Evolutionary conservation across 2,113 vertebrate genomes (phyloP), one percentile per base, ranked within the genome.

Genomic region (Spea bombifrons): DNA sequence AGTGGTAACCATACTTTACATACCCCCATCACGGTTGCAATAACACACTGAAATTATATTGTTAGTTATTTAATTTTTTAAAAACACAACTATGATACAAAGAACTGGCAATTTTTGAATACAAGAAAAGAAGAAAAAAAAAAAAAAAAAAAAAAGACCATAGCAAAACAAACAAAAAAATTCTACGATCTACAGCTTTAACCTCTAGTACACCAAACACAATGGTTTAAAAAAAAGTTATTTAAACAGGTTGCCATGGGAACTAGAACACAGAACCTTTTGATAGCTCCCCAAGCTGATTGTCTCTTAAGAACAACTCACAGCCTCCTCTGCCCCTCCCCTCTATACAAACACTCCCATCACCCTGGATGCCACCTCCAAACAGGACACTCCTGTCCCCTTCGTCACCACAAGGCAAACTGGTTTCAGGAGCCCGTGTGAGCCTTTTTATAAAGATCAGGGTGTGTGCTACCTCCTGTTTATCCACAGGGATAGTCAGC

Each of bases 261-360:
- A 80, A 80, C 78, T 80, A 64, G 43, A 57, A 73, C 68, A 70
- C 48, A 17, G 69, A 71, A 48, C 69, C 5, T 71, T 30, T 71
- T 53, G 63, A 57, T 44, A 73, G 71, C 78, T 80, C 73, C 78
- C 70, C 63, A 74, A 80, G 77, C 70, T 3, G 59, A 73, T 59
- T 67, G 64, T 73, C 44, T 74, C 44, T 43, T 44, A 16, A 80
- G 71, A 53, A n/a, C 30, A 72, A 15, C 45, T 50, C 73, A 71
- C 52, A 55, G 52, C 67, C 72, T 53, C 66, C 43, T 47, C 71
- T 75, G 57, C 48, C 63, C 78, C 79, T 73, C 57, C 84, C 86
- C 91, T 89, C 89, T 90, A 90, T 7, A 5, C 9, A 70, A 70
- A 47, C 70, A 3, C n/a, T 50, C 30, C 48, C 55, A 75, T 75